Evolutionary conservation across 2,113 vertebrate genomes (phyloP).

Genomic region (Octodon degus): DNA sequence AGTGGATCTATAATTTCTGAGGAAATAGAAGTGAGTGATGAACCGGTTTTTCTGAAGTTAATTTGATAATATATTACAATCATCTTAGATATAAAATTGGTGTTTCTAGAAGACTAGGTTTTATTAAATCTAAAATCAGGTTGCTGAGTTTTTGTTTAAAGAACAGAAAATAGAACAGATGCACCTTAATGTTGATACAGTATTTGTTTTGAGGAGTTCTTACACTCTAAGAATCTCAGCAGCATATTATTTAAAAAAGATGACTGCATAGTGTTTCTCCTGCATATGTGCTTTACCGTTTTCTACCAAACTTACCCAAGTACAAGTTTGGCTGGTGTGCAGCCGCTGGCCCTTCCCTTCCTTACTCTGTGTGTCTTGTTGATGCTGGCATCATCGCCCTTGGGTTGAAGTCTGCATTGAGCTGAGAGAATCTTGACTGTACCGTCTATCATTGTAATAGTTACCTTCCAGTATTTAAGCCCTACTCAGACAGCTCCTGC

Average conservation of each 20-base stretch:
- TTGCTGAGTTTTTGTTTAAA: background rate
- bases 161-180: slow-evolving; percentile 31
- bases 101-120: slow-evolving; percentile 49
- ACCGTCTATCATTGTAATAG: slow-evolving; percentile 9
- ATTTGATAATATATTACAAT: slow-evolving; percentile 56
- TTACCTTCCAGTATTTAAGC: slow-evolving; percentile 54
- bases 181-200: background rate
- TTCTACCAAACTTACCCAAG: background rate
- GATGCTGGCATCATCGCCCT: slow-evolving; percentile 33
- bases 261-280: slow-evolving; percentile 13
- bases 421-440: slow-evolving; percentile 21
- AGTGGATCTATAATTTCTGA: slow-evolving; percentile 33
- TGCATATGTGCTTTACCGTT: background rate
- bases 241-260: background rate
- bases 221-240: background rate
- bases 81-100: background rate
- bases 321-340: slow-evolving; percentile 2
- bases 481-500: background rate
- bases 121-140: slow-evolving; percentile 16
- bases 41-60: slow-evolving; percentile 49
- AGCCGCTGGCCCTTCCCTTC: background rate
- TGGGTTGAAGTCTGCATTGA: slow-evolving; percentile 60
- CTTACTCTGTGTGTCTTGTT: background rate
- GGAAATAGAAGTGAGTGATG: background rate
- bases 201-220: slow-evolving; percentile 9